Base-by-base conservation (phyloP, 2,113 vertebrate genomes). In the Equus quagga region DNA sequence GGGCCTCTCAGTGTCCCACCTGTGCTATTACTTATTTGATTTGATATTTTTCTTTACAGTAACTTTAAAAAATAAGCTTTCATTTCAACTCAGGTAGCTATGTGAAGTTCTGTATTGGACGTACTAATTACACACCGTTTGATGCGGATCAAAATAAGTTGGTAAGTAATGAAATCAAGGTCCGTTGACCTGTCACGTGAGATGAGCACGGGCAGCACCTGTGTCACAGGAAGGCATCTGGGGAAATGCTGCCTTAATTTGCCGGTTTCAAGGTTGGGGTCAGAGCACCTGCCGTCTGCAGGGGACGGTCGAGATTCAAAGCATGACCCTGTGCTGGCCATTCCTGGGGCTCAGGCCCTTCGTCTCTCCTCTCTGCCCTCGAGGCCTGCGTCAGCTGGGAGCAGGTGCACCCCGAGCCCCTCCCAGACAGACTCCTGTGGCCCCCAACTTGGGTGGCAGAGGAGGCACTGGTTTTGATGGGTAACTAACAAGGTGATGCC, bases 381-480 rank as follows among this genome's bases (percentile, higher is more conserved):
- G 58, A 67, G 87, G 10, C 65, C 70, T 41, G 19, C 3, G 24
- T 21, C 65, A 31, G 51, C 36, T 33, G 56, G 65, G 26, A 46
- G 70, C 17, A 12, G 67, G 31, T 5, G 15, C 2, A 36, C 17
- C 4, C 5, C 2, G 4, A 0, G 3, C 15, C 26, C 67, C 36
- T 18, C 5, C 0, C 0, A 36, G 51, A 58, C 14, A 17, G 19
- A 54, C 21, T 33, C 82, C 41, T 0, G 2, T 0, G 4, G 62
- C 73, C 28, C 19, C 49, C 23, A 19, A 0, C 6, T 17, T 14
- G n/a, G 56, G 36, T 19, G 51, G 60, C 58, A 31, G 0, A 11
- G 17, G 33, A 12, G 26, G 17, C 0, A 0, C 46, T 23, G 21
- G 62, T 60, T 60, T 56, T 65, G 83, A 79, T 31, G 2, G n/a